Base-by-base conservation (phyloP, 2,888 invertebrate genomes). In the Mechanitis mazaeus region DNA sequence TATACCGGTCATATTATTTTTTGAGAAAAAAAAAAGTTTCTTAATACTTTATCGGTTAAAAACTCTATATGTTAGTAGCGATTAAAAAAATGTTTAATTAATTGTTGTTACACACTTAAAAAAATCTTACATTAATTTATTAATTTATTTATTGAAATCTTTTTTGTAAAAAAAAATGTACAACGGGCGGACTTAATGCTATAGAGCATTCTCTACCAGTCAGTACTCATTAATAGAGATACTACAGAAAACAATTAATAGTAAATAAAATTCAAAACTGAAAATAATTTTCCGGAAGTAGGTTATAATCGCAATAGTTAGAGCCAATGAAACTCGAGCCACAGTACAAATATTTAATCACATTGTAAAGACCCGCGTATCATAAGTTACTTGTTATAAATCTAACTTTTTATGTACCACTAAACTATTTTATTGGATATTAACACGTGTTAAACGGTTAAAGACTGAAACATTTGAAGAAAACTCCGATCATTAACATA, bases 371-470 rank as follows among this genome's bases (percentile, higher is more conserved):
- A 76, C 82, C 79, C 84, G 81, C 78, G 80, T 75, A 83, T 85
- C 83, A 84, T 81, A 80, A 78, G 80, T 82, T 84, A 83, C 84
- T 81, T 83, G 84, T 83, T 85, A 84, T 90, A 87, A 89, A 90
- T 90, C 88, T 85, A 79, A 79, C 83, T 87, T 90, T 90, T 90
- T 87, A 90, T 88, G 87, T 83, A 83, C 87, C 87, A 88, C 87
- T 87, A 89, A 87, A 77, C 77, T 68, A 76, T 87, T 90, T 90
- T 90, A 90, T 90, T 87, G 84, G 87, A 84, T 87, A 90, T 90
- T 89, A 90, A 90, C 88, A 90, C 86, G 78, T 90, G 87, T 85
- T 87, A 78, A 85, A 84, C 78, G 81, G 75, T 76, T 77, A 82
- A 81, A 86, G 81, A 83, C 85, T 85, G 80, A 80, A 87, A 85